Percentiles rank a stretch among this genome's conserved stretches.
Evolutionary conservation across 1,140 invertebrate genomes (phyloP).

Genomic region (Caenorhabditis briggsae): DNA sequence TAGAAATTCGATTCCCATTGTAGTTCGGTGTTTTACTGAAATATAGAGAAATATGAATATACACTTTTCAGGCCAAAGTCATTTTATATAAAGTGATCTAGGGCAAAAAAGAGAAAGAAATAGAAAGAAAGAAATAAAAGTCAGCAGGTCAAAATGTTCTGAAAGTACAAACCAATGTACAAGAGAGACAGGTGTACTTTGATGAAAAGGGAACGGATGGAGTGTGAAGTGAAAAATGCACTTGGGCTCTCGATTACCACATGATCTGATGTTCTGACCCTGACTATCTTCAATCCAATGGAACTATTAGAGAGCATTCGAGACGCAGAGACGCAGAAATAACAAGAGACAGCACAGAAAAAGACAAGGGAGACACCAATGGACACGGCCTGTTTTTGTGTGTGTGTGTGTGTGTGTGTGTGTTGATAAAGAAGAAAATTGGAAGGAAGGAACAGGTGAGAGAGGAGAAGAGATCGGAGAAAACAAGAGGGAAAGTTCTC

Average conservation of each 20-base stretch:
- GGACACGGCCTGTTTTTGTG: conserved; percentile 35
- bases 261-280: conserved; percentile 1
- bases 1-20: neutral
- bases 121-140: neutral
- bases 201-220: neutral
- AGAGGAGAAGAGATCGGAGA: neutral
- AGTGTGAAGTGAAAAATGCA: neutral
- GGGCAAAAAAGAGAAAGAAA: neutral
- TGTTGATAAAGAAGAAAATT: neutral
- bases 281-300: neutral
- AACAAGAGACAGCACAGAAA: neutral
- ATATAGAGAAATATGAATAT: neutral
- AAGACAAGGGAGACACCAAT: conserved; percentile 10
- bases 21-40: neutral
- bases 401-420: neutral
- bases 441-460: neutral
- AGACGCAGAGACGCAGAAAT: neutral
- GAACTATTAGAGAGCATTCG: neutral
- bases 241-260: conserved; percentile 4
- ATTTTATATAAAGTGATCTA: neutral
- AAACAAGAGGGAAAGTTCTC: neutral
- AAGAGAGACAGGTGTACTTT: conserved; percentile 3
- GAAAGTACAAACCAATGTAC: conserved; percentile 12
- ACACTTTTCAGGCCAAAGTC: neutral
- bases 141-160: neutral